Base-by-base conservation (phyloP, 1,140 invertebrate genomes). In the Nasonia giraulti region DNA sequence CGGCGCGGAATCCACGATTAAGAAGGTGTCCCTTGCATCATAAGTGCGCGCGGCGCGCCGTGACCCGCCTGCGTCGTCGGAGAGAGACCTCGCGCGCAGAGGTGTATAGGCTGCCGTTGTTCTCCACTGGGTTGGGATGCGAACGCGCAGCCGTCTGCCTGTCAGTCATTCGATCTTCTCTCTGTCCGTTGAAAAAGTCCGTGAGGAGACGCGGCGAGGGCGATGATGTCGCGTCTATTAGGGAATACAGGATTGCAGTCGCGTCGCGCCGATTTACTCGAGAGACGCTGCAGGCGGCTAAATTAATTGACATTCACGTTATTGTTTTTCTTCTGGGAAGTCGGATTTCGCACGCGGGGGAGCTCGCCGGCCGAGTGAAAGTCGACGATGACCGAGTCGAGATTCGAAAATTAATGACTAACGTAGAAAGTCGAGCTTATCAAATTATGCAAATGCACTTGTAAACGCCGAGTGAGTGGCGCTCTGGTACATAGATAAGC, bases 261-360 rank as follows among this genome's bases (percentile, higher is more conserved):
- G 27, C 40, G 78, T 71, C 80, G 47, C 27, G 71, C 69, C 23
- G 23, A 80, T 80, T 80, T 71, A 40, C 79, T 50, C 79, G 79
- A n/a, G 79, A 71, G 33, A 20, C 40, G 23, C 5, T 5, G 44
- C 33, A 27, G 47, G 74, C 74, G 62, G 23, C 62, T 17, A 78
- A 69, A 69, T 84, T 75, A 50, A 84, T 84, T 84, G 78, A 12
- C 69, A 84, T 84, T 74, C 83, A 68, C 55, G 20, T n/a, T 62
- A 62, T 62, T 62, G 17, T 62, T 7, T 20, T 62, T 62, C 17
- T 62, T n/a, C 40, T 44, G 40, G 1, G 40, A 44, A 44, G 40
- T 6, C 5, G 1, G 8, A 27, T 27, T 8, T 44, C 68, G 40
- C 27, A 37, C 33, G 33, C 33, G 33, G 33, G 33, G 33, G 33